These are phyloP conservation scores for Ichneumon xanthorius DNA, from an alignment of 2,888 invertebrate genomes.

Conservation along the genomic window DNA sequence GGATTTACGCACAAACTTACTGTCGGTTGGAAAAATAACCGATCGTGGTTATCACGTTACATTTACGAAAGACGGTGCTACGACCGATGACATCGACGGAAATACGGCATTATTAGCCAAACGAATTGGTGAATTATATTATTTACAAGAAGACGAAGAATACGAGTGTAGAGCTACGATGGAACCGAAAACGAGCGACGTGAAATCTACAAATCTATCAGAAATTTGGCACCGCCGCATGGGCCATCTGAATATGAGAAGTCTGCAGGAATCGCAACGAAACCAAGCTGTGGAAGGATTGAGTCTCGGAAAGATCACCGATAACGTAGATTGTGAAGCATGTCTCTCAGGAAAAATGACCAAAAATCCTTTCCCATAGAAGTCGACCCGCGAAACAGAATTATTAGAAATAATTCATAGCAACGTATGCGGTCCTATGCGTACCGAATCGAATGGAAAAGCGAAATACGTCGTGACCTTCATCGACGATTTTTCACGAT, in stretches of 20 bases:
- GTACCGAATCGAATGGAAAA: constrained; percentile 60
- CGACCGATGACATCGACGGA: too few species aligned
- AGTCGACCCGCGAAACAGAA: constrained; percentile 37
- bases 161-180: constrained; percentile 17
- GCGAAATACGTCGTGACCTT: constrained; percentile 61
- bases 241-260: constrained; percentile 43
- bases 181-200: neutral
- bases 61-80: too few species aligned
- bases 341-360: constrained; percentile 58
- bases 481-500: constrained; percentile 73
- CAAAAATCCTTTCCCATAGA: constrained; percentile 47
- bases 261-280: constrained; percentile 44
- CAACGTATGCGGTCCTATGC: constrained; percentile 70
- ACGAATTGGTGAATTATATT: constrained; percentile 34
- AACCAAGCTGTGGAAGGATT: constrained; percentile 48
- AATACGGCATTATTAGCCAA: too few species aligned
- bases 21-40: too few species aligned
- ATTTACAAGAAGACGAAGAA: constrained; percentile 18
- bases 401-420: constrained; percentile 69
- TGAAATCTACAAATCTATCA: constrained; percentile 23
- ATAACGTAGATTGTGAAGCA: constrained; percentile 39
- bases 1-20: too few species aligned
- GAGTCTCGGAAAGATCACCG: constrained; percentile 1
- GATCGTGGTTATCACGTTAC: too few species aligned
- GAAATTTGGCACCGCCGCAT: constrained; percentile 37